phyloP scores from a whole-genome alignment of 2,888 invertebrate genomes.

The Theodoxus fluviatilis region DNA sequence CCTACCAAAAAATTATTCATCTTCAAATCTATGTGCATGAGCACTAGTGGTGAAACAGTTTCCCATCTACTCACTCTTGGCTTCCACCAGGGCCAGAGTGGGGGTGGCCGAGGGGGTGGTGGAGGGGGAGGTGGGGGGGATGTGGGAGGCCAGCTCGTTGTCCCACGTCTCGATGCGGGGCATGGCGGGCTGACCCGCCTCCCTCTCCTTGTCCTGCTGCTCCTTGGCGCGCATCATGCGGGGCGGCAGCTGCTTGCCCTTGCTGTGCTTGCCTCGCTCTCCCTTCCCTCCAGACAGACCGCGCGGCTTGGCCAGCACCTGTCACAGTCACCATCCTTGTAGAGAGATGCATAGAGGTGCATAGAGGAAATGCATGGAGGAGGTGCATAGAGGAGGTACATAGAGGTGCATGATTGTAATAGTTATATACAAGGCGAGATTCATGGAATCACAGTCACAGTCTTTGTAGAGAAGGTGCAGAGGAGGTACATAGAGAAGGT shows the following conservation, averaged over 20 bases:
- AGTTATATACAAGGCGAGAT: too few relatives aligned
- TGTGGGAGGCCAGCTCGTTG: constrained; percentile 63
- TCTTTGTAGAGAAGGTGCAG: not conserved
- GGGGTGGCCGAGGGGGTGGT: constrained; percentile 20
- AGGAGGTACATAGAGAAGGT: too few relatives aligned
- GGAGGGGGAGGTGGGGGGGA: constrained; percentile 40
- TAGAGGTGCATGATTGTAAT: too few relatives aligned
- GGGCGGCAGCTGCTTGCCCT: constrained; percentile 76
- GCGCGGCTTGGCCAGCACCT: constrained; percentile 56
- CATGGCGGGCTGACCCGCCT: constrained; percentile 49
- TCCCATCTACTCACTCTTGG: constrained; percentile 28
- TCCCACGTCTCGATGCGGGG: constrained; percentile 65
- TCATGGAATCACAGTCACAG: not conserved
- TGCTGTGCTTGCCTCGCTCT: constrained; percentile 35
- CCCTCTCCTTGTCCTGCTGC: constrained; percentile 67
- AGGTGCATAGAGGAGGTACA: too few relatives aligned
- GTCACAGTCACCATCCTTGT: not conserved
- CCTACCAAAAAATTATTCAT: not conserved
- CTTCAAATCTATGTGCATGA: not conserved
- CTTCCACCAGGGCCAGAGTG: constrained; percentile 27
- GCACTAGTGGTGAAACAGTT: not conserved
- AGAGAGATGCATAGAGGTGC: not conserved
- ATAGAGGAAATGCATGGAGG: too few relatives aligned
- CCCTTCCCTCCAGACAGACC: constrained; percentile 46
- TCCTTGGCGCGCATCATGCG: constrained; percentile 80